Evolutionary conservation across 1,140 invertebrate genomes (phyloP).

Genomic region (Eurosta solidaginis): DNA sequence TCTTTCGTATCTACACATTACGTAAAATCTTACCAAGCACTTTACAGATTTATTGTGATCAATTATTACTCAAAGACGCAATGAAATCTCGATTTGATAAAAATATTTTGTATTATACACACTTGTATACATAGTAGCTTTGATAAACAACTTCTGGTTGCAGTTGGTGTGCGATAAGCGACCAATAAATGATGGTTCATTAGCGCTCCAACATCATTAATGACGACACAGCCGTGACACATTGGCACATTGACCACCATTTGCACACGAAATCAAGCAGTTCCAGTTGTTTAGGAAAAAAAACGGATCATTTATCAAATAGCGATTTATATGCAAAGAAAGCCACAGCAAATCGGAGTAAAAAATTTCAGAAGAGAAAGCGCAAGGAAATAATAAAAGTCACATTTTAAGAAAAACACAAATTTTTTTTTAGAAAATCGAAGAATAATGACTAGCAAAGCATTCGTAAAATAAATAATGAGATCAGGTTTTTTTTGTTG

Average conservation of each 20-base stretch:
- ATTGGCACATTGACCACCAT: neutral
- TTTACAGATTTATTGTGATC: neutral
- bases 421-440: no score
- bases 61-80: neutral
- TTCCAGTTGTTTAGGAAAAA: neutral
- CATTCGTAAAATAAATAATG: no score
- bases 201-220: neutral
- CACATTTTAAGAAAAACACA: no score
- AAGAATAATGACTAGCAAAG: no score
- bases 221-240: neutral
- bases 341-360: neutral
- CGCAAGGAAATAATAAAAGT: neutral
- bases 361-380: neutral
- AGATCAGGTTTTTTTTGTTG: no score
- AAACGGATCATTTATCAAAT: neutral
- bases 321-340: neutral
- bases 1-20: neutral
- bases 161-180: no score
- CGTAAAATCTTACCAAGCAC: neutral
- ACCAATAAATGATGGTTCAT: constrained; percentile 9
- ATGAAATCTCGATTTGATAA: no score
- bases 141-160: neutral
- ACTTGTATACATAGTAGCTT: neutral
- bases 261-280: neutral
- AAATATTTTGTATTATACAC: neutral